These are phyloP conservation scores for Geotrypetes seraphini DNA, from an alignment of 2,797 vertebrate species.

Conservation along the genomic window DNA sequence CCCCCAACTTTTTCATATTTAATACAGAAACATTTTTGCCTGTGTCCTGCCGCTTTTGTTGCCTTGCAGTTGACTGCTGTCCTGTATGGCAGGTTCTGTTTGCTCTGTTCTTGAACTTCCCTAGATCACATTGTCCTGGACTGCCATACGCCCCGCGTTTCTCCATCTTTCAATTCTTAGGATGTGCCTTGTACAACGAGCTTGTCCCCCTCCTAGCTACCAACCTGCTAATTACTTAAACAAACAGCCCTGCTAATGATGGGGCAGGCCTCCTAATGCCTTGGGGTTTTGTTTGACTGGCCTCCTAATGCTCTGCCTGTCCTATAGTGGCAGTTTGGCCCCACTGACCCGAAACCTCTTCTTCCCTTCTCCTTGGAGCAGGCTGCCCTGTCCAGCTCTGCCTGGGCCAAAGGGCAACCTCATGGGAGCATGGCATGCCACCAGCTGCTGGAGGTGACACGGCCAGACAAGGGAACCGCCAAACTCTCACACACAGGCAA, in stretches of 20 bases:
- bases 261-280: conserved; percentile 55
- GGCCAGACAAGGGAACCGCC: conserved; percentile 48
- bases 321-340: conserved; percentile 79
- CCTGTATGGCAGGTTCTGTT: conserved; percentile 85
- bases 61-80: conserved; percentile 50
- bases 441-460: conserved; percentile 91
- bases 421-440: conserved; percentile 72
- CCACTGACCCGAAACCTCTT: conserved; percentile 80
- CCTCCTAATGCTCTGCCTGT: conserved; percentile 61
- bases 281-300: conserved; percentile 36
- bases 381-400: conserved; percentile 80
- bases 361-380: conserved; percentile 69
- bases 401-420: conserved; percentile 86
- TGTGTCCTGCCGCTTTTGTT: conserved; percentile 44
- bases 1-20: conserved; percentile 93
- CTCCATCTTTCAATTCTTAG: conserved; percentile 62
- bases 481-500: conserved; percentile 34
- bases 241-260: conserved; percentile 85
- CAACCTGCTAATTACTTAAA: conserved; percentile 95
- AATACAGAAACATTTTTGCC: conserved; percentile 58
- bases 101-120: conserved; percentile 99
- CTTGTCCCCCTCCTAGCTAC: conserved; percentile 67
- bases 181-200: conserved; percentile 59
- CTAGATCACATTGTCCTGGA: conserved; percentile 61
- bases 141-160: conserved; percentile 70